Conservation (phyloP, 1,140 invertebrate species). For the Nasonia vitripennis region DNA sequence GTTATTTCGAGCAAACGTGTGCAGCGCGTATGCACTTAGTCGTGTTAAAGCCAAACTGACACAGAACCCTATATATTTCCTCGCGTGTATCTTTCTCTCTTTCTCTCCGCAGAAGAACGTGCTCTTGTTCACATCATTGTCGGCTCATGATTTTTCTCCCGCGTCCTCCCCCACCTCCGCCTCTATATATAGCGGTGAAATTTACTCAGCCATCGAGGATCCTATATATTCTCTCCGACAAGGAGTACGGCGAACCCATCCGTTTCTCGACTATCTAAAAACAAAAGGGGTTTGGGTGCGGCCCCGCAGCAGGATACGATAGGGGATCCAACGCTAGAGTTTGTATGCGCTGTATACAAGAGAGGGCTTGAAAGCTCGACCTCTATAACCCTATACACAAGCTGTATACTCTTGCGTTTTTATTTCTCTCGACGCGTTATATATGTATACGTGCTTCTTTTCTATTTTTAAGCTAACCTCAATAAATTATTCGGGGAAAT, state of each 20-base stretch:
- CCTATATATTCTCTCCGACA: too few relatives aligned
- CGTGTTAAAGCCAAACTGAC: background rate
- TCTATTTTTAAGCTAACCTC: background rate
- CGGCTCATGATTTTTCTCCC: background rate
- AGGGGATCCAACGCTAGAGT: background rate
- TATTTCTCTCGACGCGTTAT: background rate
- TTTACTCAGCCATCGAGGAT: background rate
- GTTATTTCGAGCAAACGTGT: background rate
- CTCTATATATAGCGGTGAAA: too few relatives aligned
- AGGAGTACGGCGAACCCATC: background rate
- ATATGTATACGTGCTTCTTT: background rate
- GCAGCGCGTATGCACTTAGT: background rate
- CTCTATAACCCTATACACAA: background rate
- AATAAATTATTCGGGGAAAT: background rate
- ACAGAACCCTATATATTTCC: background rate
- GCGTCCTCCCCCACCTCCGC: too few relatives aligned
- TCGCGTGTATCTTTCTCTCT: background rate
- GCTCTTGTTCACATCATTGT: background rate
- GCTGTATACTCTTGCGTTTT: background rate
- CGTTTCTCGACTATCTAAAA: background rate
- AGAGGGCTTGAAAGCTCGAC: background rate
- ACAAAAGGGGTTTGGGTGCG: background rate
- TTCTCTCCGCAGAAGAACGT: background rate
- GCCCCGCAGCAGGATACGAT: background rate
- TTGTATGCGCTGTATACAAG: background rate